phyloP scores from a whole-genome alignment of 2,888 invertebrate species.

The Lasioglossum calceatum region DNA sequence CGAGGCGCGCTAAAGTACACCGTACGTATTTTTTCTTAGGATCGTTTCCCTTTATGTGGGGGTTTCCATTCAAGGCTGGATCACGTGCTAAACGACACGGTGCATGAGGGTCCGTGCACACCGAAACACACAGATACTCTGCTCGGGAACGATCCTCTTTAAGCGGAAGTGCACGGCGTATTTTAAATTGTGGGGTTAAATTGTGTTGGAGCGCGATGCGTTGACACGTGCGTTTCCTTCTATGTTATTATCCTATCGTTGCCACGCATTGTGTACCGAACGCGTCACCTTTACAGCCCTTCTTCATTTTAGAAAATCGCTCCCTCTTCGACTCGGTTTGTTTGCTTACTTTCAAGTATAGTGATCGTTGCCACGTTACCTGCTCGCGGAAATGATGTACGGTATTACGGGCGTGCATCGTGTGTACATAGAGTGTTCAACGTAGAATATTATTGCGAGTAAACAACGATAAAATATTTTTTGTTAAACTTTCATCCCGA shows the following conservation, averaged over 20 bases:
- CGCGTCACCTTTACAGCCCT: not conserved
- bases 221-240: not conserved
- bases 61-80: conserved; percentile 37
- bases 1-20: conserved; percentile 6
- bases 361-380: too few species aligned
- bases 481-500: too few species aligned
- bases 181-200: conserved; percentile 38
- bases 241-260: not conserved
- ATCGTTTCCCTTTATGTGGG: conserved; percentile 45
- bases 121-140: not conserved
- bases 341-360: not conserved
- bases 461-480: too few species aligned
- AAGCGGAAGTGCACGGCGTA: conserved; percentile 17
- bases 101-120: conserved; percentile 27
- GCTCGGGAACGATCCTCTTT: conserved; percentile 46
- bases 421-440: too few species aligned
- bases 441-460: too few species aligned
- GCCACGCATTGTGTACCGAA: not conserved
- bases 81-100: conserved; percentile 50
- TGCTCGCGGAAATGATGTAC: too few species aligned
- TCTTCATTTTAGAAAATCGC: not conserved
- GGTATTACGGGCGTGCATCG: too few species aligned
- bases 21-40: conserved; percentile 37
- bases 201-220: conserved; percentile 10
- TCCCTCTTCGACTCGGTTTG: not conserved